Evolutionary conservation across 2,888 invertebrate genomes (phyloP).

Genomic region (Nemapogon koenigi): DNA sequence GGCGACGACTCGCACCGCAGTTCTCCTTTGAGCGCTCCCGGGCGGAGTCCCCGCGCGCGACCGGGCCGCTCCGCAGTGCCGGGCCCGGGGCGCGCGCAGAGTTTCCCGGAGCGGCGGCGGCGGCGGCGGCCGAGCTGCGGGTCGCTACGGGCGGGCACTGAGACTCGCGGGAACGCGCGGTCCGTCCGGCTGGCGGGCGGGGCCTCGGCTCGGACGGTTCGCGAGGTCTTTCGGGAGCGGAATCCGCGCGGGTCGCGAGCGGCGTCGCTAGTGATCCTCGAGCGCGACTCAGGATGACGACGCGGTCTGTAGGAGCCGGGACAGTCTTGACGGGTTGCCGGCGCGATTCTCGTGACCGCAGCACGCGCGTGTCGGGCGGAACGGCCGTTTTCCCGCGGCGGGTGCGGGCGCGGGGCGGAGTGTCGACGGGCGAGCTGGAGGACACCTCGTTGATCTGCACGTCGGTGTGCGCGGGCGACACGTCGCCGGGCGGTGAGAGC

Average conservation of each 20-base stretch:
- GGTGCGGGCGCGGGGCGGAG: constrained; percentile 36
- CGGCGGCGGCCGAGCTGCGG: no score
- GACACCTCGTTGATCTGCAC: constrained; percentile 72
- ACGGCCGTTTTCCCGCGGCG: constrained; percentile 54
- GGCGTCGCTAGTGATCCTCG: constrained; percentile 11
- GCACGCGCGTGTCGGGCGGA: constrained; percentile 39
- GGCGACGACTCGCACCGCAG: constrained; percentile 32
- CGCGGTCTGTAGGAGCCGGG: constrained; percentile 26
- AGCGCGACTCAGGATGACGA: constrained; percentile 41
- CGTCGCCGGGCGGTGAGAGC: neutral
- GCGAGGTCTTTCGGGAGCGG: constrained; percentile 31
- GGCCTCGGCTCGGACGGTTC: constrained; percentile 52
- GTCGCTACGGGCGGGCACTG: no score
- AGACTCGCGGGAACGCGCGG: no score
- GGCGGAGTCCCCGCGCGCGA: constrained; percentile 28
- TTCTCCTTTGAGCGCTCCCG: constrained; percentile 51
- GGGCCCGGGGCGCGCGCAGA: constrained; percentile 47
- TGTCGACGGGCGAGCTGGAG: constrained; percentile 64
- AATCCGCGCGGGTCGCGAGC: constrained; percentile 13
- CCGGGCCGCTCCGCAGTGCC: constrained; percentile 43
- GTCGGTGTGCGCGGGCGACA: constrained; percentile 15
- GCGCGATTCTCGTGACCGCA: constrained; percentile 48
- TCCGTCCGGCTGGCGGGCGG: no score
- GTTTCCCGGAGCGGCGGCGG: constrained; percentile 38
- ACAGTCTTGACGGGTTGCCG: constrained; percentile 20